Base-by-base conservation (phyloP, 2,888 invertebrate genomes). In the Nipponacmea schrenckii region DNA sequence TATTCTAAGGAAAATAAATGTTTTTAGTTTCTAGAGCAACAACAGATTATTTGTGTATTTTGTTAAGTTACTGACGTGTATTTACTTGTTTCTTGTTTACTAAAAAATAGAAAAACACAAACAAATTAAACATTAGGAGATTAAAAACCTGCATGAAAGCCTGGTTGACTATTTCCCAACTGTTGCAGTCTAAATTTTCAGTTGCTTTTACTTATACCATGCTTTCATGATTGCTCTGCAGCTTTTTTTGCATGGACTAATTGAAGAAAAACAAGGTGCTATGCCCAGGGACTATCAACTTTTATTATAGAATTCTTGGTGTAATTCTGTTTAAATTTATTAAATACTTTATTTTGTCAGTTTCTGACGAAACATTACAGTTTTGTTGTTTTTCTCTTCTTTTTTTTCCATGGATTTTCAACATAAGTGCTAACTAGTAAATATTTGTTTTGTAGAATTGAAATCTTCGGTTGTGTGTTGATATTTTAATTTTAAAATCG, bases 81-180 rank as follows among this genome's bases (percentile, higher is more conserved):
- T 56, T 56, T 56, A 56, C 56, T 56, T 56, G 56, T 56, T 56
- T 24, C 24, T 56, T 56, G 56, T 56, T 56, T 56, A 56, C 56
- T 56, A 24, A 56, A 20, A 24, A 56, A 56, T 24, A 56, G 56
- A 56, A 56, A 39, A 39, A 39, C 56, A 24, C 20, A 56, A 56
- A 24, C 20, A 56, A 56, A 56, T 56, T 20, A 56, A 56, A 56
- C 20, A 56, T 56, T 24, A 56, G 24, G 24, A 12, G 20, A 56
- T 24, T 56, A 24, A 56, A n/a, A 56, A 20, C 56, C 24, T 56
- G 56, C 56, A 56, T 56, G 56, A 24, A 24, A 56, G 56, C 24
- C 20, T 56, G 56, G 56, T 56, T 56, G 20, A 56, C 20, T 39
- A 8, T 39, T 5, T 10, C 39, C 39, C 39, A 5, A 39, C 39